Conservation (phyloP, 2,113 vertebrate genomes). For the Lanius ludovicianus region DNA sequence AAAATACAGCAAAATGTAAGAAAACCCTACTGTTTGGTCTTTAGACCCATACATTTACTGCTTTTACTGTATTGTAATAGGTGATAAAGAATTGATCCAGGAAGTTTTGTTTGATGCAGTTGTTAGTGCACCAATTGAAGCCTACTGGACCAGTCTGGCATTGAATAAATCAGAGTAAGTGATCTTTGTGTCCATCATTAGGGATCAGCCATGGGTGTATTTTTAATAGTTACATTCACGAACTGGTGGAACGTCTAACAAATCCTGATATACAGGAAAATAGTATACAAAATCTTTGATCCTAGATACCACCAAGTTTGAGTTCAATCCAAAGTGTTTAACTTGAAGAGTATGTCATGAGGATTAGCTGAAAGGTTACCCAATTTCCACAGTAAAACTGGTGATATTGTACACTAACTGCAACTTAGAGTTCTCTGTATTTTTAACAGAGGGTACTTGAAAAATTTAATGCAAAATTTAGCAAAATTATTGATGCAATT, state of each 20-base stretch:
- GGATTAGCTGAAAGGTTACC: not conserved
- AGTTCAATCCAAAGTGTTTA: not conserved
- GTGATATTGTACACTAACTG: not conserved
- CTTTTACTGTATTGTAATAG: conserved; percentile 68
- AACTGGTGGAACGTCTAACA: not conserved
- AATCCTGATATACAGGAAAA: not conserved
- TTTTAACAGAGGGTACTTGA: not conserved
- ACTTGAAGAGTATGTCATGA: not conserved
- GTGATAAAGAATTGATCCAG: conserved; percentile 94
- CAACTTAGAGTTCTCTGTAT: not conserved
- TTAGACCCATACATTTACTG: not conserved
- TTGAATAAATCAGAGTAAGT: conserved; percentile 97
- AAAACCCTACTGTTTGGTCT: not conserved
- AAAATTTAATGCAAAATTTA: not conserved
- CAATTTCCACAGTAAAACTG: not conserved
- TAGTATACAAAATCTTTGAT: not conserved
- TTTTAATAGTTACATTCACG: not conserved
- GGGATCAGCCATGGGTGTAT: not conserved
- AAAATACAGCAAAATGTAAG: not conserved
- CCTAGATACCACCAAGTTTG: not conserved
- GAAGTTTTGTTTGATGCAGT: conserved; percentile 97
- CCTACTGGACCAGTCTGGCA: conserved; percentile 96
- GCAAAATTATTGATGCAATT: not conserved
- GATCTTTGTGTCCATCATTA: not conserved
- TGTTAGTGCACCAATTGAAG: conserved; percentile 94